A percentile compares a stretch with the other conserved stretches of the same genome.
phyloP scores from a whole-genome alignment of 1,140 invertebrate genomes.

The Agrilus planipennis region DNA sequence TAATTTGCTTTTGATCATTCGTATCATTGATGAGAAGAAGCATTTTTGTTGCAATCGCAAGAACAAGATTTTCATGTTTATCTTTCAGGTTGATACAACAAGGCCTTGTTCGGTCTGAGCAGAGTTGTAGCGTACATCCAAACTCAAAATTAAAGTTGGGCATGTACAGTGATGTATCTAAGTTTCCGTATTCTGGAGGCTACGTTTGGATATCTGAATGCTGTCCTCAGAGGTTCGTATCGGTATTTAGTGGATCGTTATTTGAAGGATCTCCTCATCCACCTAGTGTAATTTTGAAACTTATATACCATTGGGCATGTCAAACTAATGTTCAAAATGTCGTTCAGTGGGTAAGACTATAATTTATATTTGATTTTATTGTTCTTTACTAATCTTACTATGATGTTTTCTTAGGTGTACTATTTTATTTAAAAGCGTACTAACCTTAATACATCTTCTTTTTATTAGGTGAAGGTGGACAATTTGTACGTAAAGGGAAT shows the following conservation, averaged over 20 bases:
- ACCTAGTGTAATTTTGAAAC: constrained; percentile 65
- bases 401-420: too few species aligned
- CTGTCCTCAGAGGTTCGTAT: constrained; percentile 69
- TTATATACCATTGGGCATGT: constrained; percentile 83
- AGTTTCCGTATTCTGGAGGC: constrained; percentile 74
- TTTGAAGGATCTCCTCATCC: constrained; percentile 73
- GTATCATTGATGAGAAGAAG: background rate
- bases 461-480: constrained; percentile 55
- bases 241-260: constrained; percentile 74
- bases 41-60: background rate
- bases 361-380: background rate
- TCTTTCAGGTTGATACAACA: constrained; percentile 56
- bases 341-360: constrained; percentile 58
- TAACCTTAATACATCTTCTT: too few species aligned
- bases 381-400: too few species aligned
- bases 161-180: constrained; percentile 71
- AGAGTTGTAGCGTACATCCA: constrained; percentile 55
- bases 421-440: too few species aligned
- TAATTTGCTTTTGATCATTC: constrained; percentile 1
- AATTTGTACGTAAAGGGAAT: constrained; percentile 65
- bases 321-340: constrained; percentile 81
- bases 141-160: constrained; percentile 59
- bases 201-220: constrained; percentile 84
- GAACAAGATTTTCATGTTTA: background rate
- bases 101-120: constrained; percentile 64